Percentiles rank a stretch among this genome's conserved stretches.
Evolutionary conservation across 2,113 vertebrate genomes (phyloP).

Genomic region (Panurus biarmicus): DNA sequence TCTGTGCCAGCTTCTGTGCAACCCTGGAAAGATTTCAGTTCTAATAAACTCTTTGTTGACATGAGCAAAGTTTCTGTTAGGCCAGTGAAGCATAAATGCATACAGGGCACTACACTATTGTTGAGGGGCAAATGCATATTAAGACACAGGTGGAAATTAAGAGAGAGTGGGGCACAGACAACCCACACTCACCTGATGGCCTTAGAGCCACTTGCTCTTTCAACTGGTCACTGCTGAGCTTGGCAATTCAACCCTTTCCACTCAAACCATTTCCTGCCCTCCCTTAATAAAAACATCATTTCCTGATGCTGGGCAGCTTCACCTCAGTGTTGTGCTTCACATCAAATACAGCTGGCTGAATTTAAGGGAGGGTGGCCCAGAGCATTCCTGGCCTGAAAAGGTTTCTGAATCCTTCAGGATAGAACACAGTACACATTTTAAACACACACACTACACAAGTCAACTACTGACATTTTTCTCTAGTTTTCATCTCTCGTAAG

Average conservation of each 20-base stretch:
- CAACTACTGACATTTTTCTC: background rate
- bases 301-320: background rate
- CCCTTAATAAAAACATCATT: background rate
- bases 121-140: background rate
- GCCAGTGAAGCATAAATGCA: background rate
- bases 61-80: background rate
- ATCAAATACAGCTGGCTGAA: background rate
- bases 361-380: background rate
- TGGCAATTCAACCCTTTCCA: background rate
- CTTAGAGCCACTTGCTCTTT: background rate
- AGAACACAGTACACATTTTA: background rate
- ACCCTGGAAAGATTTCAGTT: background rate
- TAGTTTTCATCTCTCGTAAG: slow-evolving; percentile 2
- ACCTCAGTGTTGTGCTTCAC: background rate
- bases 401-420: background rate
- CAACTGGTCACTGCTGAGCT: background rate
- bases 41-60: background rate
- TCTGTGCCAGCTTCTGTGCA: background rate
- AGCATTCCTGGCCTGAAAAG: background rate
- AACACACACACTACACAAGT: background rate
- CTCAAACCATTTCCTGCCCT: background rate
- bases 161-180: background rate
- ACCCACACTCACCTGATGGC: background rate
- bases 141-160: background rate
- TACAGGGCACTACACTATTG: background rate